Evolutionary conservation across 2,797 vertebrate species (phyloP).

Genomic region (Peromyscus attwateri): DNA sequence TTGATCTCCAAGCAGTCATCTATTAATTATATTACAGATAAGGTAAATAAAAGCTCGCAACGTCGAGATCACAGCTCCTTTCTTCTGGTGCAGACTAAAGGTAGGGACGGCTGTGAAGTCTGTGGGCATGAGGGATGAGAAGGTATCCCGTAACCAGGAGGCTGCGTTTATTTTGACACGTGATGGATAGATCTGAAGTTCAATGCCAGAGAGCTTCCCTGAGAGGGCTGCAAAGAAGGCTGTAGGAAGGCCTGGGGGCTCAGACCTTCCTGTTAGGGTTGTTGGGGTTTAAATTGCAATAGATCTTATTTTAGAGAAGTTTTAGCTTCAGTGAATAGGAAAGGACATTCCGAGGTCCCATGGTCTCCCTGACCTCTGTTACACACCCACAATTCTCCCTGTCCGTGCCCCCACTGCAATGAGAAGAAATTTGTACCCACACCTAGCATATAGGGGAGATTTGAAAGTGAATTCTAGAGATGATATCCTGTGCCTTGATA

Average conservation of each 20-base stretch:
- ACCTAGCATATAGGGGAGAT: too few species aligned
- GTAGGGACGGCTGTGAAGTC: constrained; percentile 86
- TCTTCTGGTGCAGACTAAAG: constrained; percentile 88
- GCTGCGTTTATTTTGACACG: constrained; percentile 84
- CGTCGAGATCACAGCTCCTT: constrained; percentile 89
- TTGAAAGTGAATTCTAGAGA: too few species aligned
- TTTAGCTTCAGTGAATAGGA: background rate
- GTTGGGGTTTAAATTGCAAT: background rate
- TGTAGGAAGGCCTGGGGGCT: background rate
- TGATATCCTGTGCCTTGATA: accelerated
- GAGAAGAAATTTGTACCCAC: accelerated
- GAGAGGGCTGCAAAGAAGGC: background rate
- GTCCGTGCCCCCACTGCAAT: accelerated
- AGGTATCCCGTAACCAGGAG: constrained; percentile 82
- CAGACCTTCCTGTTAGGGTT: background rate
- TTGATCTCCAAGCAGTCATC: constrained; percentile 89
- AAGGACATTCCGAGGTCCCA: accelerated
- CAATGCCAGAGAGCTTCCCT: constrained; percentile 68
- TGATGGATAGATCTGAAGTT: constrained; percentile 85
- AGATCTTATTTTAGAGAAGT: background rate
- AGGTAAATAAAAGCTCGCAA: constrained; percentile 90
- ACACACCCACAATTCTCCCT: accelerated
- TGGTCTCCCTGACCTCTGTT: too few species aligned
- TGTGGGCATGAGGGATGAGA: constrained; percentile 79
- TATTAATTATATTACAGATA: constrained; percentile 91